A percentile compares a stretch with the other conserved stretches of the same genome.
Evolutionary conservation across 2,113 vertebrate genomes (phyloP).

Genomic region (Harpagus bidentatus): DNA sequence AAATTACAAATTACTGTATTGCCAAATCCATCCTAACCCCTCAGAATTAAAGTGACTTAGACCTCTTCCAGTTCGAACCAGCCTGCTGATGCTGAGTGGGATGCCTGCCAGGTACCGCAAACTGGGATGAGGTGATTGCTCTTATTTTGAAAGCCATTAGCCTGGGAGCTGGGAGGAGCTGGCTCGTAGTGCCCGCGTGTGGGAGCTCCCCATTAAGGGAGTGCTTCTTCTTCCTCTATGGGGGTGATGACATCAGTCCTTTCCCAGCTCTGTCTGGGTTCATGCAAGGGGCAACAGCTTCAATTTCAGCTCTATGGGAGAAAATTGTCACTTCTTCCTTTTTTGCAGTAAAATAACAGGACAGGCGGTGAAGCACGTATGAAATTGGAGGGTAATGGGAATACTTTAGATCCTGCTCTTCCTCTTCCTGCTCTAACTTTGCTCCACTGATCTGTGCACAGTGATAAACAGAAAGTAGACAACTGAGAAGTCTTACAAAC

Average conservation of each 20-base stretch:
- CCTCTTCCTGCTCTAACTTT: not conserved
- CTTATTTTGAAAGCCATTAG: not conserved
- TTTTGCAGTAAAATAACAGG: not conserved
- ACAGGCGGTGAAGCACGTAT: not conserved
- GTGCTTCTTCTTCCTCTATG: not conserved
- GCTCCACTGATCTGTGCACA: not conserved
- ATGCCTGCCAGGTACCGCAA: not conserved
- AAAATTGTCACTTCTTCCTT: constrained; percentile 39
- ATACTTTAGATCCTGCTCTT: not conserved
- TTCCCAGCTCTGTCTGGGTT: constrained; percentile 46
- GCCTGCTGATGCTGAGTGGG: not conserved
- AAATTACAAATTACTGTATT: not conserved
- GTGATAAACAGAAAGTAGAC: not conserved
- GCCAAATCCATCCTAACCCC: not conserved
- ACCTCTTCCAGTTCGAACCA: not conserved
- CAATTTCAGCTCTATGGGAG: not conserved
- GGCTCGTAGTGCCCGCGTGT: not conserved
- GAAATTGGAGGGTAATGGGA: not conserved
- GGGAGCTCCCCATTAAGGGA: not conserved
- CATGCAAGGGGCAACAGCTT: constrained; percentile 54
- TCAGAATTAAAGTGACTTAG: not conserved
- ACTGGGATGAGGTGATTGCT: not conserved
- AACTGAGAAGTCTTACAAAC: not conserved
- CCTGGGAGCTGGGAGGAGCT: not conserved
- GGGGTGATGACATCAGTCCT: constrained; percentile 35